These are phyloP conservation scores for Sitobion miscanthi DNA, from an alignment of 1,140 invertebrate genomes.

Conservation along the genomic window DNA sequence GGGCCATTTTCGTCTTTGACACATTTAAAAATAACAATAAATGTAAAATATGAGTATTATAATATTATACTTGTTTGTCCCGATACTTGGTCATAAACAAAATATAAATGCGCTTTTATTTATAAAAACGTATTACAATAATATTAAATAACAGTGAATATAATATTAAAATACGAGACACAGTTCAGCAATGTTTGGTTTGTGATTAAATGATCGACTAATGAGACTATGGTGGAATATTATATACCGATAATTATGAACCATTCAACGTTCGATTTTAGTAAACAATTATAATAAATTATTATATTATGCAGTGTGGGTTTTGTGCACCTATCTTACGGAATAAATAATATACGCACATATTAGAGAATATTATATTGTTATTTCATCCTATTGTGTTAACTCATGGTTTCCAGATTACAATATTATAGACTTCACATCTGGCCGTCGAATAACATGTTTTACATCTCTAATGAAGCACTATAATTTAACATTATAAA, in stretches of 20 bases:
- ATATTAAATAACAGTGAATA: no score
- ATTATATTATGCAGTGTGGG: not conserved
- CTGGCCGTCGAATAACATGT: not conserved
- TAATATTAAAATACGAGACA: not conserved
- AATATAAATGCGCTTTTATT: no score
- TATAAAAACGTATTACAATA: no score
- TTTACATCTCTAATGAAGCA: not conserved
- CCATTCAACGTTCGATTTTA: constrained; percentile 11
- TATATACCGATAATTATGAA: not conserved
- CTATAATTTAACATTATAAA: not conserved
- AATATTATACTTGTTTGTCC: no score
- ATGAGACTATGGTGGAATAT: not conserved
- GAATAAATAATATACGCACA: not conserved
- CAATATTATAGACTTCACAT: not conserved
- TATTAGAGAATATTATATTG: not conserved
- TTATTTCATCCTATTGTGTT: not conserved
- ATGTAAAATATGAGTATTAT: no score
- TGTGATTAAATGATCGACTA: not conserved
- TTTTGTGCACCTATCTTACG: not conserved
- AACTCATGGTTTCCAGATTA: not conserved
- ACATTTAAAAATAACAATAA: no score
- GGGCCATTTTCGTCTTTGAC: no score
- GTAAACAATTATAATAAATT: constrained; percentile 33
- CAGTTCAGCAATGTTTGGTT: not conserved
- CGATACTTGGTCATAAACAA: no score